Evolutionary conservation across 2,113 vertebrate species (phyloP).

Genomic region (Callipepla californica): DNA sequence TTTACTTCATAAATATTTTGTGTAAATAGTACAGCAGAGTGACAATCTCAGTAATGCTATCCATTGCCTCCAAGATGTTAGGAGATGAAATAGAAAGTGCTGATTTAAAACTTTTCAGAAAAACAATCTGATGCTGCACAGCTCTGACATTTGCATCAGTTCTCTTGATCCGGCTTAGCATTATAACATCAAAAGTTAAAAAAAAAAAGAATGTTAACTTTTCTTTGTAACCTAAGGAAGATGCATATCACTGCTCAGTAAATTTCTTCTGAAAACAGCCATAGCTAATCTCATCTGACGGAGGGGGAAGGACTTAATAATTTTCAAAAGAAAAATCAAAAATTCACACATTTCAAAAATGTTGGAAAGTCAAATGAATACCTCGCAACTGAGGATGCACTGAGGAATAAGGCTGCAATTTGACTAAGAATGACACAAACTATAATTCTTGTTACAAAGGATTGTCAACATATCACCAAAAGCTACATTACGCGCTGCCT

Average conservation of each 20-base stretch:
- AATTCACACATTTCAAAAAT: neutral
- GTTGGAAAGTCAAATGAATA: neutral
- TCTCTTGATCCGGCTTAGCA: neutral
- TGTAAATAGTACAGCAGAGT: neutral
- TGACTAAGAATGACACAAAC: neutral
- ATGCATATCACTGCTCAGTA: neutral
- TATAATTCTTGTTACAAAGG: constrained; percentile 19
- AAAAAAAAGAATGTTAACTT: neutral
- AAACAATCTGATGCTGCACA: neutral
- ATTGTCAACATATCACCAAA: neutral
- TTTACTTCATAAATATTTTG: neutral
- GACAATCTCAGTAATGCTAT: neutral
- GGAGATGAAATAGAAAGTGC: neutral
- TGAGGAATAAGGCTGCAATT: neutral
- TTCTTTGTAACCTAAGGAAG: neutral
- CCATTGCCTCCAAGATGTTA: neutral
- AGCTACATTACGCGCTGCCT: constrained; percentile 9
- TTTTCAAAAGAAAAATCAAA: neutral
- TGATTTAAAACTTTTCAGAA: neutral
- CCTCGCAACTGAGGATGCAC: neutral
- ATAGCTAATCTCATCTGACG: neutral
- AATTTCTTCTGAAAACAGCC: neutral
- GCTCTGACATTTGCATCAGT: neutral
- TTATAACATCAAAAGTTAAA: neutral
- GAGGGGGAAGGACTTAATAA: neutral